Base-by-base conservation (phyloP, 2,113 vertebrate genomes). In the Gallinago undulata region DNA sequence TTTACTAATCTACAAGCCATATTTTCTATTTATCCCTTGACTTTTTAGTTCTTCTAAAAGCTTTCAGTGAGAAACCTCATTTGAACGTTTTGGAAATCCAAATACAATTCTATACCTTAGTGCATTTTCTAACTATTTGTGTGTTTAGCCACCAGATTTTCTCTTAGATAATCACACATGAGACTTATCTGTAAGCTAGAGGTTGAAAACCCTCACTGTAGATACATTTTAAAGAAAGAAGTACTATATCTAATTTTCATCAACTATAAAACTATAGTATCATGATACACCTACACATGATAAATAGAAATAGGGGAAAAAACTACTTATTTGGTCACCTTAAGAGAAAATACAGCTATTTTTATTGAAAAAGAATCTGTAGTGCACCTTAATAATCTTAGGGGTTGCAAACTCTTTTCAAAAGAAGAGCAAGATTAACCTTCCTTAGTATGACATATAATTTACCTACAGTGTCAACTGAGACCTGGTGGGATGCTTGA, bases 151-250 rank as follows among this genome's bases (percentile, higher is more conserved):
- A 59, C 4, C 4, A 33, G 6, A 59, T 72, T 72, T 82, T 64
- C 67, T 68, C 48, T 76, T 64, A 37, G 16, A 19, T 47, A 55
- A 88, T 11, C 0, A 0, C 39, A 64, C 4, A 15, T 13, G 31
- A 69, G 30, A 47, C 6, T 57, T 64, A 33, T 0, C 0, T 45
- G 27, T 14, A 67, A 82, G 24, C 14, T 76, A 68, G 50, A 80
- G 16, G 9, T 39, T 69, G 30, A 73, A 76, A 80, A 68, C 7
- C 27, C 6, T 18, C 22, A 45, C 17, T 74, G 23, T 1, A 8
- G 62, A 55, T 12, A n/a, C 59, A 28, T n/a, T 77, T 76, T 57
- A 79, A 63, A 30, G n/a, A 91, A 69, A 35, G 9, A 72, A 25
- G 19, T 33, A 63, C 10, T 41, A 13, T 15, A 55, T 33, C 16